Evolutionary conservation across 2,888 invertebrate genomes (phyloP).

Genomic region (Esperia sulphurella): DNA sequence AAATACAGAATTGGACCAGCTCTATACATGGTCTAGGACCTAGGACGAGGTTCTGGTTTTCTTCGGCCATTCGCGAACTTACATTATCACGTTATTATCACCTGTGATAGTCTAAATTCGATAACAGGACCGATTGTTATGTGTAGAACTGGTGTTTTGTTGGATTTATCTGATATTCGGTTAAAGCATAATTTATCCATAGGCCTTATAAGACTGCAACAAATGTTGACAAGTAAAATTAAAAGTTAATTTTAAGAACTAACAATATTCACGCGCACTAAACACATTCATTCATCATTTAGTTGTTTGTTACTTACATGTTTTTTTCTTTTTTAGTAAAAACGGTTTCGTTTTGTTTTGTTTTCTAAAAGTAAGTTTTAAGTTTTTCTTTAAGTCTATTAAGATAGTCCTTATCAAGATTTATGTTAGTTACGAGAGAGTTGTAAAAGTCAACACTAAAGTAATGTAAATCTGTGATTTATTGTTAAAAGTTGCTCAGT

Average conservation of each 20-base stretch:
- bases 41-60: neutral
- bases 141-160: neutral
- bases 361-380: conserved; percentile 23
- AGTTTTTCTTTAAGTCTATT: conserved; percentile 3
- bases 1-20: neutral
- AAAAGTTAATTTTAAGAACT: conserved; percentile 15
- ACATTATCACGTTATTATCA: too few species aligned
- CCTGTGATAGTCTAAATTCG: neutral
- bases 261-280: conserved; percentile 7
- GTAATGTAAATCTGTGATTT: conserved; percentile 14
- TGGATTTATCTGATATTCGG: neutral
- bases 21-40: neutral
- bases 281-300: conserved; percentile 44
- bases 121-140: neutral
- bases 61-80: too few species aligned
- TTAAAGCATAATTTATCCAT: neutral
- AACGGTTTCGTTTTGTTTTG: conserved; percentile 23
- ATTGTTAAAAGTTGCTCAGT: conserved; percentile 62
- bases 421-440: too few species aligned
- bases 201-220: conserved; percentile 33
- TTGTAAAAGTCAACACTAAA: neutral
- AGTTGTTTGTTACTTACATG: conserved; percentile 57
- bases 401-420: neutral
- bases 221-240: conserved; percentile 35
- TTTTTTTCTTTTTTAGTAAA: conserved; percentile 20